Conservation (phyloP, 2,888 invertebrate genomes). For the Drosophila gaucha region DNA sequence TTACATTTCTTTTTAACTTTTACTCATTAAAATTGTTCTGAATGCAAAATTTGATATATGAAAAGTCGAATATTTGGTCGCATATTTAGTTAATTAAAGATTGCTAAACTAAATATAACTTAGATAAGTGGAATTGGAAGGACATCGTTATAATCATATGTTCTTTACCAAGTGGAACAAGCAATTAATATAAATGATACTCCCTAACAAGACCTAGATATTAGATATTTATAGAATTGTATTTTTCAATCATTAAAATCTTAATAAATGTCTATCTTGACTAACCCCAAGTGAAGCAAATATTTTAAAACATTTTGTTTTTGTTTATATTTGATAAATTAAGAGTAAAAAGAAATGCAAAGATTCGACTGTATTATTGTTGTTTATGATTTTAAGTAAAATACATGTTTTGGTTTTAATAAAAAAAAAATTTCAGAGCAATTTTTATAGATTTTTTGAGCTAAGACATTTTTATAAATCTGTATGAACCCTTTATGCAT, state of each 20-base stretch:
- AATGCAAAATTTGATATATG: conserved; percentile 75
- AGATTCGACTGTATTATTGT: conserved; percentile 33
- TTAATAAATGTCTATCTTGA: not conserved
- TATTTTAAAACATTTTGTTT: conserved; percentile 18
- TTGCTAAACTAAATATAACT: conserved; percentile 1
- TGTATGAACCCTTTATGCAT: conserved; percentile 34
- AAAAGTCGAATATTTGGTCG: conserved; percentile 37
- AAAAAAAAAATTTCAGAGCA: conserved; percentile 66
- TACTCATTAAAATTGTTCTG: conserved; percentile 82
- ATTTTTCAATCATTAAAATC: conserved; percentile 3
- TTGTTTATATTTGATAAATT: conserved; percentile 29
- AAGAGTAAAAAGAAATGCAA: conserved; percentile 26
- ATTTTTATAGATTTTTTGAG: conserved; percentile 42
- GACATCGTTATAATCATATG: conserved; percentile 6
- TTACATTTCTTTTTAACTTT: conserved; percentile 56
- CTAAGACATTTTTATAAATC: conserved; percentile 19
- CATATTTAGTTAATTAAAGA: conserved; percentile 6
- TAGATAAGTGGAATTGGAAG: conserved; percentile 10
- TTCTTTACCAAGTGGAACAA: not conserved
- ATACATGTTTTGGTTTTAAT: conserved; percentile 43
- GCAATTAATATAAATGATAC: not conserved
- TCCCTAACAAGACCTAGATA: not conserved
- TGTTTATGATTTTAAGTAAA: conserved; percentile 62
- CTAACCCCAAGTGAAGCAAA: not conserved
- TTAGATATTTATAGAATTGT: conserved; percentile 10